Conservation (phyloP, 2,113 vertebrate genomes). For the Cromileptes altivelis region DNA sequence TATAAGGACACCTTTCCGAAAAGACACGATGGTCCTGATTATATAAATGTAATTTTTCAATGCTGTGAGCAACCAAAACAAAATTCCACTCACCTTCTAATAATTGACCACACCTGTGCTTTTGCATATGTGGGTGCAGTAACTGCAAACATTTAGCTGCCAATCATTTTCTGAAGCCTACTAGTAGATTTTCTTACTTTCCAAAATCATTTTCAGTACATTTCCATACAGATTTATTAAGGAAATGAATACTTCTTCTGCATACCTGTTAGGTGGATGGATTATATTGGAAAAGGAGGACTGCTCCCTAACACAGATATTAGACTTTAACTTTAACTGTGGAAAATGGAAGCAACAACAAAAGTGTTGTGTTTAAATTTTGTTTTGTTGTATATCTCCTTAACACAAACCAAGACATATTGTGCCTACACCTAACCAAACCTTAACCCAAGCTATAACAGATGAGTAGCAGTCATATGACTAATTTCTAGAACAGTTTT, state of each 20-base stretch:
- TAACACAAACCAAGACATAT: background rate
- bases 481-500: background rate
- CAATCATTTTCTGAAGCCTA: background rate
- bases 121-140: background rate
- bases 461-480: background rate
- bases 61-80: background rate
- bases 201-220: background rate
- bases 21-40: background rate
- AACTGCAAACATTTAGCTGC: background rate
- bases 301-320: too few relatives aligned
- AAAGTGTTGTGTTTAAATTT: too few relatives aligned
- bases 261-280: too few relatives aligned
- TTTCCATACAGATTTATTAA: background rate
- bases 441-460: background rate
- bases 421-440: background rate
- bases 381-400: background rate
- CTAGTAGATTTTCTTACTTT: background rate
- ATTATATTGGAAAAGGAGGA: too few relatives aligned
- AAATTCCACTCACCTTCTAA: background rate
- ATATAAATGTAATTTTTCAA: background rate
- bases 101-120: background rate
- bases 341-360: too few relatives aligned
- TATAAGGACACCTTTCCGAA: too few relatives aligned
- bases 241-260: too few relatives aligned
- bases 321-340: too few relatives aligned